Base-by-base conservation (phyloP, 2,888 invertebrate species). In the Drosophila lutescens region DNA sequence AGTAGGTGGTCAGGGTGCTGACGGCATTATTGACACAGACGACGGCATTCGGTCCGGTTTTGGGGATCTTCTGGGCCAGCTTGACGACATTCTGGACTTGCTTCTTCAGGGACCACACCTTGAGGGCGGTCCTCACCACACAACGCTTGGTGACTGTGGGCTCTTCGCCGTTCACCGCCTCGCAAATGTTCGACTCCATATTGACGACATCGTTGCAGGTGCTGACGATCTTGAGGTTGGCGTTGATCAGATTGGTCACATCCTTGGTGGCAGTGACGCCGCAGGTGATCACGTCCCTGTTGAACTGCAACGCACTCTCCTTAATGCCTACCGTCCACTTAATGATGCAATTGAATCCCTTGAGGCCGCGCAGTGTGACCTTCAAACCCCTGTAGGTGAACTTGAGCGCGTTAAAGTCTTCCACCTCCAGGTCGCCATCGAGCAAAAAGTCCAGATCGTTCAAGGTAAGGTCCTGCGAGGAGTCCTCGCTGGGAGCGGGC, bases 271-370 rank as follows among this genome's bases (percentile, higher is more conserved):
- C 86, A 2, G 54, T 61, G 6, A 59, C 57, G 20, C 83, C 90
- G 57, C 89, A 90, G 0, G 1, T 41, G 2, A 73, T 1, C 10
- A 90, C 61, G 17, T 73, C 55, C 4, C 13, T 12, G n/a, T 77
- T 59, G 62, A 79, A 90, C 5, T 62, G 32, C 30, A 51, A 20
- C 8, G 82, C 84, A 44, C 76, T 80, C 6, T n/a, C 50, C 55
- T 74, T 50, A 41, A 85, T 81, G 57, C 76, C 80, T 3, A 43
- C n/a, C 4, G 79, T 86, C 77, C 84, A 79, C 20, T 81, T 75
- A 9, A 90, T 10, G n/a, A 77, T 26, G 53, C 90, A 90, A 55
- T 89, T 88, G 17, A 89, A 53, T 17, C 90, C 90, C 74, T 89
- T 90, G 2, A 83, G 36, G 17, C 74, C 69, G 23, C 80, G 86